Evolutionary conservation across 2,797 vertebrate species (phyloP), one percentile per base, ranked within the genome.

Genomic region (Alauda arvensis): DNA sequence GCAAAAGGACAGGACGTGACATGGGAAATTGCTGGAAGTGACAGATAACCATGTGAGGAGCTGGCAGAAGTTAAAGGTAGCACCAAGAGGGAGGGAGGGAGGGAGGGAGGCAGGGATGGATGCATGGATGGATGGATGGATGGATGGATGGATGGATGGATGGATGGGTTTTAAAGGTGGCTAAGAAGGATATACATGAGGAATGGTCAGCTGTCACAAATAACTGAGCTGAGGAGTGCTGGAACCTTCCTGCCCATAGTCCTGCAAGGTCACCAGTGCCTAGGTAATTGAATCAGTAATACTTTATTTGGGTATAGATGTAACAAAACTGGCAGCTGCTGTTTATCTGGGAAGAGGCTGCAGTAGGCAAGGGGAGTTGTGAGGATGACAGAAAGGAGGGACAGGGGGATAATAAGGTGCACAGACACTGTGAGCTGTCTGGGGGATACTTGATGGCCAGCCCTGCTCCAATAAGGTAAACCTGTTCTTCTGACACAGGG

Each of bases 281-380:
- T 14, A 33, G 14, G 16, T 56, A 56, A 67, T n/a, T 0, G 0
- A 24, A 52, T 37, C 46, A 75, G 6, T 48, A 77, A 57, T 21
- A 8, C 1, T 60, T 70, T 57, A 45, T 77, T 74, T 77, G 59
- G 12, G 21, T n/a, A 42, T 4, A 25, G 31, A 55, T 12, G 4
- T 23, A 65, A 48, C 13, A 85, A 87, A 83, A 71, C 17, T 65
- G 67, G 13, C 14, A 74, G 8, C 8, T 18, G 8, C 19, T 53
- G 6, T 51, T 75, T 65, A 11, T 45, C 75, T 89, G n/a, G 21
- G 46, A 75, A 43, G 31, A 85, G 18, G 31, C 33, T 67, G 45
- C 0, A 4, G 8, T 9, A 40, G 29, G 42, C 8, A 69, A 67
- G 20, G 6, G 29, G 14, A 29, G 4, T 7, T 63, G 51, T 18